These are phyloP conservation scores for Apocheima hispidaria DNA, from an alignment of 2,888 invertebrate species.

Conservation along the genomic window DNA sequence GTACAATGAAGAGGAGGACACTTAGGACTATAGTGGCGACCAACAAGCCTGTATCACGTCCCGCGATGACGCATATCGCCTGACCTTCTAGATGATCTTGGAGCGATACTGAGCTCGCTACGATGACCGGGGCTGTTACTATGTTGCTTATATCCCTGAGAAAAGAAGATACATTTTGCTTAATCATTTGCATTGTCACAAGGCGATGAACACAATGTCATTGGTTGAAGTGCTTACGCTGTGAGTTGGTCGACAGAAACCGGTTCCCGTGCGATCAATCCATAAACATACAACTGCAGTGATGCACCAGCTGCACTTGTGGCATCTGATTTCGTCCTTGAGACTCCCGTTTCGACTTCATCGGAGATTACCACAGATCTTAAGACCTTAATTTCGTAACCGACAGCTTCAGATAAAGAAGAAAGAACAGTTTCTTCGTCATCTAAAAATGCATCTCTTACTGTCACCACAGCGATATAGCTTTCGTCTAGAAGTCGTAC, in stretches of 20 bases:
- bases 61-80: constrained; percentile 59
- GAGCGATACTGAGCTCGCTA: constrained; percentile 67
- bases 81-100: constrained; percentile 74
- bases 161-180: constrained; percentile 45
- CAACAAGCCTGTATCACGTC: constrained; percentile 72
- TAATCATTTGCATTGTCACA: constrained; percentile 16
- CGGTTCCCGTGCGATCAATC: constrained; percentile 65
- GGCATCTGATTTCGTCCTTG: constrained; percentile 52
- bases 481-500: constrained; percentile 72
- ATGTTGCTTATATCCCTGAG: constrained; percentile 72
- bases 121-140: constrained; percentile 55
- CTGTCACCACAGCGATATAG: constrained; percentile 75
- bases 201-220: constrained; percentile 18
- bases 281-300: constrained; percentile 73
- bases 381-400: constrained; percentile 73
- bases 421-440: constrained; percentile 65
- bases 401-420: constrained; percentile 64
- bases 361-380: constrained; percentile 71
- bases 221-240: constrained; percentile 56
- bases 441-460: constrained; percentile 72
- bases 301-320: constrained; percentile 54
- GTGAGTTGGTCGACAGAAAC: constrained; percentile 64
- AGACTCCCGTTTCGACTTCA: constrained; percentile 43
- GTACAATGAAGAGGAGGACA: constrained; percentile 69
- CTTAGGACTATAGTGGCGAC: constrained; percentile 74